These are phyloP conservation scores for Cephus nigrinus DNA, from an alignment of 2,888 invertebrate species.

Conservation along the genomic window DNA sequence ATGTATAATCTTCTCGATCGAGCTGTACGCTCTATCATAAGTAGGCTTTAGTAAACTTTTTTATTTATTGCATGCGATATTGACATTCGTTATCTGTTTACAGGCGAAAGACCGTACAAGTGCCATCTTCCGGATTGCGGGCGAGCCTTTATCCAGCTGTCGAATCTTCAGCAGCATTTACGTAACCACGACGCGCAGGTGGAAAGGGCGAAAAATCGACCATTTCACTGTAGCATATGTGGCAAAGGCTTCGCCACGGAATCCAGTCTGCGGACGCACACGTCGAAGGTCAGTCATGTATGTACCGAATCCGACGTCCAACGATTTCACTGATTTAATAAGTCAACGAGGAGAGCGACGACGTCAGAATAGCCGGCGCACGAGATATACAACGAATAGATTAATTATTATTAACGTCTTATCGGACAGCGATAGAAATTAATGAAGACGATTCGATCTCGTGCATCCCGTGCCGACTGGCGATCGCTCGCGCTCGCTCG, in stretches of 20 bases:
- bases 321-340: conserved; percentile 18
- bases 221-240: conserved; percentile 96
- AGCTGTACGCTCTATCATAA: background rate
- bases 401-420: background rate
- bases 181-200: conserved; percentile 96
- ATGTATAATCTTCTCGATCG: background rate
- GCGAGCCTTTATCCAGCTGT: conserved; percentile 95
- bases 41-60: background rate
- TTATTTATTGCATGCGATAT: background rate
- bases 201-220: conserved; percentile 93
- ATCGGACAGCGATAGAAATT: background rate
- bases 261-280: conserved; percentile 93
- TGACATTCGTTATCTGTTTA: background rate
- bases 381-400: background rate
- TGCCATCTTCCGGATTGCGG: conserved; percentile 97
- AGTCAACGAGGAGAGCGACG: background rate
- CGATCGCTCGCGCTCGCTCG: background rate
- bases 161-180: conserved; percentile 95
- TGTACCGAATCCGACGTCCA: conserved; percentile 69
- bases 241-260: conserved; percentile 97
- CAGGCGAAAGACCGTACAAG: conserved; percentile 95
- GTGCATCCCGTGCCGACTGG: background rate
- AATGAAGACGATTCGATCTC: background rate
- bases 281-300: conserved; percentile 93
- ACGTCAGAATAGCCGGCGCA: background rate